A percentile compares a stretch with the other conserved stretches of the same genome.
Conservation (phyloP, 2,113 vertebrate species). For the Tyrannus savana region DNA sequence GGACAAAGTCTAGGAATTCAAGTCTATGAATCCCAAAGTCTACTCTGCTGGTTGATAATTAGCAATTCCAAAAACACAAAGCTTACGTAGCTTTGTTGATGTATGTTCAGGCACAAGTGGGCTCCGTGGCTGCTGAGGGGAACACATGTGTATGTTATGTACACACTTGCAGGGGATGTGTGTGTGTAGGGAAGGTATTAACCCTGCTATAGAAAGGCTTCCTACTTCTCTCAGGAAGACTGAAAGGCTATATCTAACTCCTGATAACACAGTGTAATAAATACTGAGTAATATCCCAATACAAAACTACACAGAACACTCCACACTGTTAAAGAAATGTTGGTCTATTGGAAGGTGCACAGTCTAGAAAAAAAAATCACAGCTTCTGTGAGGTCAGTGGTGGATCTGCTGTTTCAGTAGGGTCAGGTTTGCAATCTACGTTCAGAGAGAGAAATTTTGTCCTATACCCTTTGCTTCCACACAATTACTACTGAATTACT, state of each 20-base stretch:
- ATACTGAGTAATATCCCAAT: background rate
- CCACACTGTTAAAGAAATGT: background rate
- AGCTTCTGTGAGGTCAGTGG: background rate
- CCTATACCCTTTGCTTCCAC: background rate
- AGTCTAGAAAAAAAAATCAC: background rate
- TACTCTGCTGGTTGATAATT: slow-evolving; percentile 68
- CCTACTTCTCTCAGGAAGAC: background rate
- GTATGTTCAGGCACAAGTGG: background rate
- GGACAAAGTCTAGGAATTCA: slow-evolving; percentile 67
- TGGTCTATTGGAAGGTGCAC: background rate
- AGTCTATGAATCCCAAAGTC: slow-evolving; percentile 60
- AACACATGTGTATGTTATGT: fast-evolving
- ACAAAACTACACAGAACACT: background rate
- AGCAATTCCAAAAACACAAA: slow-evolving; percentile 37
- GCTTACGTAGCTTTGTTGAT: background rate
- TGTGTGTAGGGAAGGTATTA: background rate
- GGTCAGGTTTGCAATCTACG: background rate
- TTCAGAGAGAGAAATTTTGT: background rate
- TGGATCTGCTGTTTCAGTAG: background rate
- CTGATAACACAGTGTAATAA: background rate
- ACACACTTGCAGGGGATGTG: background rate
- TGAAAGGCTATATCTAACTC: background rate
- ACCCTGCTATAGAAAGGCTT: background rate
- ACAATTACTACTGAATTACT: background rate
- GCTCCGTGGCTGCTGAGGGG: background rate